phyloP scores from a whole-genome alignment of 2,888 invertebrate species.

The Linnaemya vulpina region DNA sequence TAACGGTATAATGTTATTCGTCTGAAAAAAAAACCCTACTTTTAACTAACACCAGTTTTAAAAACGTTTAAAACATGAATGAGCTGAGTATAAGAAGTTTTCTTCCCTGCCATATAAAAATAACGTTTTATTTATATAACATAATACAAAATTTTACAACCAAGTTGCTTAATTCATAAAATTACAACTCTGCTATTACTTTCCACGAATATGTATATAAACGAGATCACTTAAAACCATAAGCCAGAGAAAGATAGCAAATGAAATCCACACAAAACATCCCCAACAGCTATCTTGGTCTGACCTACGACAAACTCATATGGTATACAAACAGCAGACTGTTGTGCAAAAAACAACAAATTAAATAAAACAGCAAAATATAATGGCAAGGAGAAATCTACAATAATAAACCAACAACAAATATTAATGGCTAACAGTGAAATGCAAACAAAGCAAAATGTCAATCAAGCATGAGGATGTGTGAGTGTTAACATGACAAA shows the following conservation, averaged over 20 bases:
- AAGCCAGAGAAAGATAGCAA: conserved; percentile 34
- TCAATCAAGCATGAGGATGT: conserved; percentile 9
- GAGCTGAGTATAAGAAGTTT: too few relatives aligned
- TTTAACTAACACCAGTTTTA: too few relatives aligned
- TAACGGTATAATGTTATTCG: too few relatives aligned
- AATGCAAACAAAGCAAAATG: conserved; percentile 63
- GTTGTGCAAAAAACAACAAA: conserved; percentile 47
- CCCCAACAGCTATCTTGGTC: conserved; percentile 39
- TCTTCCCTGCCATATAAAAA: background rate
- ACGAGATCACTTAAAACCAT: conserved; percentile 47
- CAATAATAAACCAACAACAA: conserved; percentile 42
- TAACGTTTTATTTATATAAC: background rate
- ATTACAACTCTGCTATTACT: conserved; percentile 7
- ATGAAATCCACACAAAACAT: background rate
- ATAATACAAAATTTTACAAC: conserved; percentile 14
- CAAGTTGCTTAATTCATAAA: background rate
- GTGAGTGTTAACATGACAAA: conserved; percentile 53
- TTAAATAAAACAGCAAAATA: background rate
- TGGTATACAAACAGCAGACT: background rate
- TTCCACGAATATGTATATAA: conserved; percentile 12
- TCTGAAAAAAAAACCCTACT: too few relatives aligned
- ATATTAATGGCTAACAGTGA: conserved; percentile 38
- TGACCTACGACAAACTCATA: conserved; percentile 64
- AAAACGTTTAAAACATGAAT: too few relatives aligned
- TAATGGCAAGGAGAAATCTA: conserved; percentile 20